These are phyloP conservation scores for Sepioteuthis lessoniana DNA, from an alignment of 2,888 invertebrate species.

Conservation along the genomic window DNA sequence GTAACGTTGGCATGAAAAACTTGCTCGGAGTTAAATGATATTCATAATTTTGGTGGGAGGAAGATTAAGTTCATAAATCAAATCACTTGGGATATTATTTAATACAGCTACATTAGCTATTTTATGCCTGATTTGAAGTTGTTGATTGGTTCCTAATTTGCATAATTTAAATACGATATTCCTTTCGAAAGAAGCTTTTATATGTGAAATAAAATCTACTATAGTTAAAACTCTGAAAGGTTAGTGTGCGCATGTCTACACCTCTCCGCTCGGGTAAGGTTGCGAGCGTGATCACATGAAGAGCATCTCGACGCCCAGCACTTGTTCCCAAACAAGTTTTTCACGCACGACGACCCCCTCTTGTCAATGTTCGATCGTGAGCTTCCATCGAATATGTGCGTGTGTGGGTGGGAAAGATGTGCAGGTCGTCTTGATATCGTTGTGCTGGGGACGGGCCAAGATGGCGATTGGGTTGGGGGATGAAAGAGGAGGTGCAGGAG, in stretches of 20 bases:
- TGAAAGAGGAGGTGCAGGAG: not conserved
- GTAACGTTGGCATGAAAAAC: too few relatives aligned
- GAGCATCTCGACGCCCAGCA: not conserved
- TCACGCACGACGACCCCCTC: slow-evolving; percentile 33
- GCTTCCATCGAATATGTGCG: not conserved
- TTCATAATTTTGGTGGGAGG: too few relatives aligned
- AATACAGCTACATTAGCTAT: too few relatives aligned
- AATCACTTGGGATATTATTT: too few relatives aligned
- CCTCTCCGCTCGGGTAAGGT: not conserved
- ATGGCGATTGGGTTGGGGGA: not conserved
- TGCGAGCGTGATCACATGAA: not conserved
- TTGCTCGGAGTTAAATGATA: too few relatives aligned
- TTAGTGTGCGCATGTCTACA: not conserved
- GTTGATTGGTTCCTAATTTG: too few relatives aligned
- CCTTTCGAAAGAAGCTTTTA: too few relatives aligned
- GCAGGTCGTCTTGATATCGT: not conserved
- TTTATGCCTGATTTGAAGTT: too few relatives aligned
- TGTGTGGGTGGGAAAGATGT: not conserved
- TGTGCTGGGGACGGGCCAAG: not conserved
- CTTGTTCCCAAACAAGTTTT: not conserved
- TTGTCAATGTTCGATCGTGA: not conserved
- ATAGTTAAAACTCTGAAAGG: not conserved
- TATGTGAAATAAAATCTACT: not conserved
- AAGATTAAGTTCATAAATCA: too few relatives aligned
- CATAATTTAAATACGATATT: too few relatives aligned